Conservation (phyloP, 2,113 vertebrate genomes). For the Colossoma macropomum region DNA sequence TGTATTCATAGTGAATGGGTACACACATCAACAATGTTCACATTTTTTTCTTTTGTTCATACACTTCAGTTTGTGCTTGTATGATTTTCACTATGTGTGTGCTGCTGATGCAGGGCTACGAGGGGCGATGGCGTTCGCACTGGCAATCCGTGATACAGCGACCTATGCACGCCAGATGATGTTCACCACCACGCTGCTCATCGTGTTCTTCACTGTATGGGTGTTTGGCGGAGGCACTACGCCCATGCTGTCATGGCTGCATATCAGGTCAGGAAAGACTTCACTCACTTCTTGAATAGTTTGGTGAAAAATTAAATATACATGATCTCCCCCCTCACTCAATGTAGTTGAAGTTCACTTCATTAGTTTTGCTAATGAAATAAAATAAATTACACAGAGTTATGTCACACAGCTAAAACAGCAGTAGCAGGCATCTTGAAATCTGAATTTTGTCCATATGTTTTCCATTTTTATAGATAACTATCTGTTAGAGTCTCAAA, state of each 20-base stretch:
- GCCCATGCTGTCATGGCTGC: slow-evolving; percentile 95
- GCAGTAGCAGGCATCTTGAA: no score
- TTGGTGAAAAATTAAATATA: neutral
- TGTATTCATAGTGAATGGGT: no score
- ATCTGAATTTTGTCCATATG: no score
- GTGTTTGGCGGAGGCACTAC: slow-evolving; percentile 96
- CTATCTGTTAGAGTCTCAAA: no score
- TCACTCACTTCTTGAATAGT: neutral
- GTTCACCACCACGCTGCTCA: slow-evolving; percentile 97
- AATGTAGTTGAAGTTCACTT: no score
- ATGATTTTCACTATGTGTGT: slow-evolving; percentile 28
- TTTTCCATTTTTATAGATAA: no score
- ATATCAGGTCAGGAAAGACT: slow-evolving; percentile 86
- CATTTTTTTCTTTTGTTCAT: neutral
- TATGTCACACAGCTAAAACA: no score
- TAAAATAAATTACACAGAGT: no score
- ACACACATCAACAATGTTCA: no score
- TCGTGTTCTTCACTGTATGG: slow-evolving; percentile 99
- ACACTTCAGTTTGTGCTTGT: neutral
- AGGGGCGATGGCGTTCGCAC: slow-evolving; percentile 95
- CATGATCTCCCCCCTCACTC: no score
- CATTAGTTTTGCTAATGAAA: no score
- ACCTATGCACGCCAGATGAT: slow-evolving; percentile 96
- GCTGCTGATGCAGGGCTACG: slow-evolving; percentile 81
- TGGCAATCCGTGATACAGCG: slow-evolving; percentile 95